A percentile compares a stretch with the other conserved stretches of the same genome.
These are phyloP conservation scores for Lissocephala sabroskyi DNA, from an alignment of 2,888 invertebrate species.

Conservation along the genomic window DNA sequence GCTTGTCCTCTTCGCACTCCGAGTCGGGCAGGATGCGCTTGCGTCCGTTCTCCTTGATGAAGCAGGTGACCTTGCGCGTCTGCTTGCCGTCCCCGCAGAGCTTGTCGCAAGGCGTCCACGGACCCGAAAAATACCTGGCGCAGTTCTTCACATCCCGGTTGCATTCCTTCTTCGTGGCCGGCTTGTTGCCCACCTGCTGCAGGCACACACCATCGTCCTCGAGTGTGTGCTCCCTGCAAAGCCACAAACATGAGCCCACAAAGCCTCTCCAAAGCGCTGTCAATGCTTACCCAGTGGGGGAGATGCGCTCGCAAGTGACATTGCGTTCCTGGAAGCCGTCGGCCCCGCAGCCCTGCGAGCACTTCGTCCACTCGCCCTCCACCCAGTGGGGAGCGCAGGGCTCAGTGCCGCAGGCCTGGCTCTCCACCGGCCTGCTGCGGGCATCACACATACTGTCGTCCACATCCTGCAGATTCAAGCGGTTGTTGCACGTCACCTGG, in stretches of 20 bases:
- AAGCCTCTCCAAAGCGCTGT: too few species aligned
- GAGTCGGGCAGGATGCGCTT: conserved; percentile 79
- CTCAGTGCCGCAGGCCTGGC: conserved; percentile 81
- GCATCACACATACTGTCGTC: conserved; percentile 86
- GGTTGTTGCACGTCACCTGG: conserved; percentile 85
- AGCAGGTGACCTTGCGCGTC: conserved; percentile 86
- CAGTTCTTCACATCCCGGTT: conserved; percentile 82
- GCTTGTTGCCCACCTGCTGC: conserved; percentile 79
- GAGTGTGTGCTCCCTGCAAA: conserved; percentile 76
- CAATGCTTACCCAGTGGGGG: conserved; percentile 80
- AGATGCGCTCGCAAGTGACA: conserved; percentile 86
- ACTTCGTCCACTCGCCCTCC: conserved; percentile 84
- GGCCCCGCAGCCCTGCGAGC: conserved; percentile 86
- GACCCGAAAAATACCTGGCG: conserved; percentile 89
- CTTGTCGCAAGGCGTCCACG: conserved; percentile 94
- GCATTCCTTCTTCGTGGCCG: conserved; percentile 80
- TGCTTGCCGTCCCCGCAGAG: conserved; percentile 93
- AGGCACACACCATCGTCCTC: conserved; percentile 85
- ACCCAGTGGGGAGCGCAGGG: conserved; percentile 89
- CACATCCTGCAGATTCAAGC: conserved; percentile 80
- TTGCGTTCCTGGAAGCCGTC: conserved; percentile 81
- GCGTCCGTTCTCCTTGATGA: conserved; percentile 77
- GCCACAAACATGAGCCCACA: too few species aligned
- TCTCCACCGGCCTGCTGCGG: conserved; percentile 80
- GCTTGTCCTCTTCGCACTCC: conserved; percentile 80